These are phyloP conservation scores for Clivina fossor DNA, from an alignment of 2,888 invertebrate species.

Conservation along the genomic window DNA sequence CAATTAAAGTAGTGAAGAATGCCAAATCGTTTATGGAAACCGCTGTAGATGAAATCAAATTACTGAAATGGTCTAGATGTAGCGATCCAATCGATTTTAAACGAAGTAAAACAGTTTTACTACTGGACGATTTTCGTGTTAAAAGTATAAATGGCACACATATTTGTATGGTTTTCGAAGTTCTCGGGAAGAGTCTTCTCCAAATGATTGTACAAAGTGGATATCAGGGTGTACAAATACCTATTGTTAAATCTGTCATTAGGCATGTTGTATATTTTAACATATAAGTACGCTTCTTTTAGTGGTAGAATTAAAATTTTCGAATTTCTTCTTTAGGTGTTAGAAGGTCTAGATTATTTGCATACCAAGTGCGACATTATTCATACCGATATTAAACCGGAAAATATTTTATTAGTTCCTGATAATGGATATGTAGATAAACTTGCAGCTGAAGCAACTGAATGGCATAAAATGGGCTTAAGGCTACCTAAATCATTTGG, in stretches of 20 bases:
- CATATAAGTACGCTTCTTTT: too few relatives aligned
- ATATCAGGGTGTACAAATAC: constrained; percentile 74
- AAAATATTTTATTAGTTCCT: constrained; percentile 72
- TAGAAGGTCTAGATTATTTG: constrained; percentile 72
- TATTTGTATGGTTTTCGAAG: constrained; percentile 80
- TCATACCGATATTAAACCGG: constrained; percentile 71
- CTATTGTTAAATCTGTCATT: constrained; percentile 74
- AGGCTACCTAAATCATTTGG: constrained; percentile 67
- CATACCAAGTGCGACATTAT: constrained; percentile 78
- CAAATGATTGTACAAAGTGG: constrained; percentile 79
- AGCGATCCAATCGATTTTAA: constrained; percentile 65
- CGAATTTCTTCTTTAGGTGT: too few relatives aligned
- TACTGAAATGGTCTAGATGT: constrained; percentile 63
- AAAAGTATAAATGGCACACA: constrained; percentile 78
- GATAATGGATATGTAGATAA: constrained; percentile 61
- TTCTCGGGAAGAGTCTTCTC: constrained; percentile 78
- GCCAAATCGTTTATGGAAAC: constrained; percentile 80
- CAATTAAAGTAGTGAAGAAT: constrained; percentile 82
- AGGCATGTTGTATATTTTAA: too few relatives aligned
- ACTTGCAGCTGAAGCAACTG: constrained; percentile 67
- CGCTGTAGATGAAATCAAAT: constrained; percentile 79
- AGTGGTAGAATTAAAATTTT: too few relatives aligned
- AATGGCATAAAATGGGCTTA: constrained; percentile 64
- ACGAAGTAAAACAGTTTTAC: constrained; percentile 71
- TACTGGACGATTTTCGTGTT: constrained; percentile 78